These are phyloP conservation scores for Ceratina australensis DNA, from an alignment of 1,140 invertebrate species.

Conservation along the genomic window DNA sequence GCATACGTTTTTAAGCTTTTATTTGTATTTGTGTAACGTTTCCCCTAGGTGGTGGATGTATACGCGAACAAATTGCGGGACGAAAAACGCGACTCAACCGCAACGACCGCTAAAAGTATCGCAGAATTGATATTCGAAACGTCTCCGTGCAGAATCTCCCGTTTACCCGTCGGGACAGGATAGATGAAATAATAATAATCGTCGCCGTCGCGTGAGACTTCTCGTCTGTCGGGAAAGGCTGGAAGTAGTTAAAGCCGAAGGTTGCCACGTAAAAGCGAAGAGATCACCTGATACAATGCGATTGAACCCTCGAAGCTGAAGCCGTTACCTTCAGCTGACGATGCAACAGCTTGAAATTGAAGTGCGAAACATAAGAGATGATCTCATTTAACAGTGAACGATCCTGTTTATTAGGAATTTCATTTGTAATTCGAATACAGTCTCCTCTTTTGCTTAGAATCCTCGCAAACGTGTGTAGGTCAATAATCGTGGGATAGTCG, in stretches of 20 bases:
- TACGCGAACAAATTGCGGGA: not conserved
- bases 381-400: slow-evolving; percentile 7
- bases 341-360: slow-evolving; percentile 18
- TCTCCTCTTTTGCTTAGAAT: too few relatives aligned
- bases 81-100: slow-evolving; percentile 24
- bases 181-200: slow-evolving; percentile 15
- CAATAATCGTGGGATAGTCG: slow-evolving; percentile 22
- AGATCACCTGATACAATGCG: slow-evolving; percentile 25
- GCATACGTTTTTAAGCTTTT: not conserved
- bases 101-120: slow-evolving; percentile 27
- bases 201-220: not conserved
- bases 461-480: not conserved
- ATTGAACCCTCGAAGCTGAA: slow-evolving; percentile 11
- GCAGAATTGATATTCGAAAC: slow-evolving; percentile 29
- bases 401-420: not conserved
- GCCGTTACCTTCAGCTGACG: slow-evolving; percentile 27
- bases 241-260: not conserved
- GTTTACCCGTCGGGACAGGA: not conserved
- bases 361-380: slow-evolving; percentile 19
- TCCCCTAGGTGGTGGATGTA: not conserved
- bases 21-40: not conserved
- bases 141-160: slow-evolving; percentile 16
- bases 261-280: not conserved
- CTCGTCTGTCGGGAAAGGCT: not conserved
- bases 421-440: not conserved